Evolutionary conservation across 1,140 invertebrate genomes (phyloP), one percentile per base, ranked within the genome.

Genomic region (Ostrea denselamellosa): DNA sequence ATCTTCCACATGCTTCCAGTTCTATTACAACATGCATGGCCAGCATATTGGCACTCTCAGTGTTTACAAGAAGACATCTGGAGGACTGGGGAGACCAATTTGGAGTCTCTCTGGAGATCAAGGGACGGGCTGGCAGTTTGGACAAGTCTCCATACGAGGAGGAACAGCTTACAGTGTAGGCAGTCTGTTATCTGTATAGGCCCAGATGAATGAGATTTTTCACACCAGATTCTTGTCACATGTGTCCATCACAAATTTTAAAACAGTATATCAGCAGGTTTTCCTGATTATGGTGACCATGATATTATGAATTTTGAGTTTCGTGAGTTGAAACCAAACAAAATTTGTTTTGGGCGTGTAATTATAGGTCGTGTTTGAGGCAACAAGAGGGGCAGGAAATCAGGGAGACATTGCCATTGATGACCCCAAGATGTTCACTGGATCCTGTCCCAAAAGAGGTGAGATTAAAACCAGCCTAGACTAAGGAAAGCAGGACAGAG

Each of bases 21-120:
- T 94, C 77, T 95, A 92, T 34, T 94, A 93, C 89, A 91, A 92
- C 87, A 94, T 94, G 93, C 92, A 92, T 89, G 93, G 93, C 5
- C 28, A 68, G 19, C 62, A 90, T 34, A 85, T 93, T 0, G 91
- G 91, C 54, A 89, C n/a, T 10, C 90, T 94, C 3, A 92, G 88
- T 89, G 90, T 94, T 2, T 92, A 92, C 25, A 58, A 82, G 8
- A 89, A 91, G 34, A 91, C 90, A 51, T 87, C 86, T 25, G 52
- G 82, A 19, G 62, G 52, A 17, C 81, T 91, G 14, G 90, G 91
- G 19, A 28, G 19, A n/a, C 77, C 90, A 8, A 85, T 92, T 17
- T 94, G 92, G 92, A 90, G 89, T 10, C 56, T 91, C 77, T 87
- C 89, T 54, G 92, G 92, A 3, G 90, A 93, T 54, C 92, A 93